Evolutionary conservation across 1,140 invertebrate genomes (phyloP), one percentile per base, ranked within the genome.

Genomic region (Acromyrmex charruanus): DNA sequence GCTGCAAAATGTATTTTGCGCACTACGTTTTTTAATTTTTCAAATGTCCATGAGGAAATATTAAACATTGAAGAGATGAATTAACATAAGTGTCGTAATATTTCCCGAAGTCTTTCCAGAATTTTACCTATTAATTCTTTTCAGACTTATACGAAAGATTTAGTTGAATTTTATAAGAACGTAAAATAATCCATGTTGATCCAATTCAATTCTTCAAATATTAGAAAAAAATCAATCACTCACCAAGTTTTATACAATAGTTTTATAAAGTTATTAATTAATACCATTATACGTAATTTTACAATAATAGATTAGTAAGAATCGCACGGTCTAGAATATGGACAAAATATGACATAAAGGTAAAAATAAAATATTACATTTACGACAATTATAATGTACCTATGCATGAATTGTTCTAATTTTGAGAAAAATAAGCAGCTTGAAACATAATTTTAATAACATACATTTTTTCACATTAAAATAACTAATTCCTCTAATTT

Each of bases 21-120:
- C 14, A 69, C 12, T 39, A 9, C 61, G 28, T 39, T 10, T 31
- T 69, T n/a, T 65, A 80, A 69, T 80, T 80, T 80, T n/a, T 21
- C 10, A 28, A 55, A 80, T 53, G 49, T 69, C 21, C 77, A 53
- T 63, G 2, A 79, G 21, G 18, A 12, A 28, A 39, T 35, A 21
- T 55, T 39, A 25, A 25, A 18, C 7, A 21, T 35, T 35, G 2
- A 1, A 18, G 39, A 18, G 51, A 80, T 25, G 21, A 69, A 69
- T 39, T 55, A 53, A 55, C 7, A 39, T 9, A 39, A 44, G 9
- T 49, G 49, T 12, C 10, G 14, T 69, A 55, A 80, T n/a, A 39
- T 25, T 55, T 25, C 7, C 9, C 2, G 39, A 35, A 12, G 2
- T 35, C n/a, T 66, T 21, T 66, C n/a, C 9, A 14, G 3, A n/a